A percentile compares a stretch with the other conserved stretches of the same genome.
Conservation (phyloP, 2,113 vertebrate genomes). For the Fukomys damarensis region DNA sequence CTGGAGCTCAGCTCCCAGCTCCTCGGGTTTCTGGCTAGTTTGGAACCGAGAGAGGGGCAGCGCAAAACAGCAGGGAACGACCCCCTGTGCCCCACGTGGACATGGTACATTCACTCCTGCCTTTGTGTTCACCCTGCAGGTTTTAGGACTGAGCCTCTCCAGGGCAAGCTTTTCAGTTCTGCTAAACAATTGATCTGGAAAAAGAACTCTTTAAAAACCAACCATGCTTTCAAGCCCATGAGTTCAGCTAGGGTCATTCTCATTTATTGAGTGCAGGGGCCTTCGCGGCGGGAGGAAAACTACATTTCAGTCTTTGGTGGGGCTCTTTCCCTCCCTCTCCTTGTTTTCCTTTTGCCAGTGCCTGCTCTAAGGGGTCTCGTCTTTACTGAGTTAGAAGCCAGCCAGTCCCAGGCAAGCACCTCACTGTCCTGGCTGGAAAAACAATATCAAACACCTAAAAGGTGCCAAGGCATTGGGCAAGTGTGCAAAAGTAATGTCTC, state of each 20-base stretch:
- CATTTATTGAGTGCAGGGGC: conserved; percentile 68
- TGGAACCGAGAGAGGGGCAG: conserved; percentile 10
- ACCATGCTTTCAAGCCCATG: conserved; percentile 47
- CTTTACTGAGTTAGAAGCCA: conserved; percentile 51
- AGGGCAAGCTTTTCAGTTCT: conserved; percentile 61
- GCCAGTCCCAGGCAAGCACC: neutral
- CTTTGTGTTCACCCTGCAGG: conserved; percentile 49
- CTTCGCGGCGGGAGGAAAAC: conserved; percentile 53
- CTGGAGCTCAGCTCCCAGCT: conserved; percentile 56
- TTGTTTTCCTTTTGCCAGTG: conserved; percentile 48
- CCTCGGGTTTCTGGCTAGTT: conserved; percentile 70
- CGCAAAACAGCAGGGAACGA: neutral
- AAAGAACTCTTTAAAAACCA: conserved; percentile 63
- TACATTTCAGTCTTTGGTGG: conserved; percentile 42
- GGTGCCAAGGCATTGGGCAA: neutral
- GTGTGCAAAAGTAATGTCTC: neutral
- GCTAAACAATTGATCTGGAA: conserved; percentile 60
- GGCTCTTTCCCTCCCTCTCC: neutral
- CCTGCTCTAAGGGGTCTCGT: conserved; percentile 8
- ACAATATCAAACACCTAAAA: neutral
- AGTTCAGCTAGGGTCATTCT: conserved; percentile 73
- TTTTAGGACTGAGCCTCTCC: conserved; percentile 55
- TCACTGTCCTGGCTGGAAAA: neutral
- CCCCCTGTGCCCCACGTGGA: neutral
- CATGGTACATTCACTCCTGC: conserved; percentile 39